Evolutionary conservation across 2,888 invertebrate species (phyloP).

Genomic region (Pilophorus perplexus): DNA sequence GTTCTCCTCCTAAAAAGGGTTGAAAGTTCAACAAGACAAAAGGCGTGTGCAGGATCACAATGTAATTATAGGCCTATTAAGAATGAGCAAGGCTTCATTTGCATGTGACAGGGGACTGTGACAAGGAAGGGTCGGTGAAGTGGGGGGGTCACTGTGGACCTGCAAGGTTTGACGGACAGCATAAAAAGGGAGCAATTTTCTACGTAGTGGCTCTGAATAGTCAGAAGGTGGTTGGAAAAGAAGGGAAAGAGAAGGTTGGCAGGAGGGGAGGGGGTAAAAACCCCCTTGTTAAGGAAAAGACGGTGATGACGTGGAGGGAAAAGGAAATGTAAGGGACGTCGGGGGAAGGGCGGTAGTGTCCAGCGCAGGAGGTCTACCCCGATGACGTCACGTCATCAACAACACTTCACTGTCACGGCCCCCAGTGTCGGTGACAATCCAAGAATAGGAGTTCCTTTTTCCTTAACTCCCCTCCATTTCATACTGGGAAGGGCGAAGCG

Average conservation of each 20-base stretch:
- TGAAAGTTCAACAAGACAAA: too few species aligned
- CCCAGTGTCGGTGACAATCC: conserved; percentile 42
- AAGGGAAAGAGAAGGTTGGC: neutral
- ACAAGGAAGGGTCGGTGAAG: neutral
- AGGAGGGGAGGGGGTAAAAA: conserved; percentile 4
- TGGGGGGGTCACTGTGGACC: too few species aligned
- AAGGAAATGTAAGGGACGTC: conserved; percentile 1
- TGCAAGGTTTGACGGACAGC: conserved; percentile 43
- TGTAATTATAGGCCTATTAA: conserved; percentile 35
- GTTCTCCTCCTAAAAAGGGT: too few species aligned
- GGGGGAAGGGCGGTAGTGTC: conserved; percentile 13
- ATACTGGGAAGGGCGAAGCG: neutral
- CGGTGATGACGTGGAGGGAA: too few species aligned
- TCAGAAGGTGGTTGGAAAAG: neutral
- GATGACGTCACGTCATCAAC: conserved; percentile 42
- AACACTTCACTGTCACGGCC: conserved; percentile 41
- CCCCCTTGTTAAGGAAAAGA: conserved; percentile 22
- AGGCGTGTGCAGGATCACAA: too few species aligned
- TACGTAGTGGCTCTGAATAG: conserved; percentile 43
- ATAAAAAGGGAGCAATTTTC: conserved; percentile 45
- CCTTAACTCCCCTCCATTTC: neutral
- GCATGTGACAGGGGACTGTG: conserved; percentile 32
- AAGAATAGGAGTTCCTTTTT: conserved; percentile 40
- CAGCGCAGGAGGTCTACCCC: conserved; percentile 34
- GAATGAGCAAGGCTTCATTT: conserved; percentile 22